Evolutionary conservation across 2,888 invertebrate species (phyloP).

Genomic region (Pristionchus japonicus): DNA sequence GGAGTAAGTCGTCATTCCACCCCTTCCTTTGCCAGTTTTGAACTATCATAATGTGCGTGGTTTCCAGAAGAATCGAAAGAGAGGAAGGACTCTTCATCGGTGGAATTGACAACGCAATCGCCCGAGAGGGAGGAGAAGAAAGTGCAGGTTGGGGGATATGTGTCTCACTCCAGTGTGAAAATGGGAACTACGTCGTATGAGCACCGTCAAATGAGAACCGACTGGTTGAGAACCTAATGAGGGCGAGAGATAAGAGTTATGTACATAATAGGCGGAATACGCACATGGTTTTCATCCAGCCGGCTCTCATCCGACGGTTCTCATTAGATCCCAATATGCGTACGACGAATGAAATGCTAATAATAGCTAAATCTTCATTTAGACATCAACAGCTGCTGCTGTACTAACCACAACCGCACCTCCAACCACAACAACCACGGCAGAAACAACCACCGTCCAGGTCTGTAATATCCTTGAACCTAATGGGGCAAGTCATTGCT

Average conservation of each 20-base stretch:
- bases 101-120: background rate
- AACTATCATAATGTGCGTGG: background rate
- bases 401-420: background rate
- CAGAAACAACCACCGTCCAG: background rate
- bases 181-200: too few relatives aligned
- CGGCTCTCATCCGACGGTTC: too few relatives aligned
- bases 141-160: too few relatives aligned
- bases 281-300: too few relatives aligned
- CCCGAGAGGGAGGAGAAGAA: background rate
- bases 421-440: background rate
- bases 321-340: background rate
- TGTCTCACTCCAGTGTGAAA: too few relatives aligned
- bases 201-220: too few relatives aligned
- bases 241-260: too few relatives aligned
- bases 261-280: too few relatives aligned
- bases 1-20: conserved; percentile 25
- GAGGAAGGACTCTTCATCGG: background rate
- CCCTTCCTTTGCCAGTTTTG: too few relatives aligned
- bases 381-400: background rate
- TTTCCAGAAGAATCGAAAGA: background rate
- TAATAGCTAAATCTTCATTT: background rate
- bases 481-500: too few relatives aligned
- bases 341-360: background rate
- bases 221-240: too few relatives aligned
- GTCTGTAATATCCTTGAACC: too few relatives aligned